Percentiles rank a stretch among this genome's conserved stretches.
phyloP scores from a whole-genome alignment of 2,888 invertebrate species.

The Drosophila multiciliata region DNA sequence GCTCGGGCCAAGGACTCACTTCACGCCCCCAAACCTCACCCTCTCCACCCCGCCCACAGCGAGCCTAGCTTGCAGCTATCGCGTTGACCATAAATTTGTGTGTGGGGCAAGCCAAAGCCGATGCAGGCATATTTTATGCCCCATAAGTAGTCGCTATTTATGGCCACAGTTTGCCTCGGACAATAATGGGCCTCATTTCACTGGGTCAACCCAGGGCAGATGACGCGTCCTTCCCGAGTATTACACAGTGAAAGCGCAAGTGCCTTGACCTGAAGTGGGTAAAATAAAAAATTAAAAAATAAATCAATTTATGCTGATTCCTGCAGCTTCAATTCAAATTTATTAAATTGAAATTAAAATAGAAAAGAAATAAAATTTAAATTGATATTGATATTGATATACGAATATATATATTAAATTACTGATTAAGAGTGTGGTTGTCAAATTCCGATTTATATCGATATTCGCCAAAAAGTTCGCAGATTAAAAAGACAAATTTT shows the following conservation, averaged over 20 bases:
- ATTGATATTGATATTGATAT: neutral
- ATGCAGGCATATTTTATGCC: conserved; percentile 62
- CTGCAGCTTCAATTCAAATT: neutral
- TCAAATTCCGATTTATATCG: neutral
- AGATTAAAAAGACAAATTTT: accelerated
- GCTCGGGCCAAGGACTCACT: conserved; percentile 20
- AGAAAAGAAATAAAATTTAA: neutral
- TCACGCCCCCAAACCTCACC: neutral
- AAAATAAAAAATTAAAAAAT: neutral
- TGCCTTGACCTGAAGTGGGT: neutral
- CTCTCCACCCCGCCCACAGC: neutral
- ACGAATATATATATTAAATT: no score
- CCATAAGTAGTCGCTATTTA: conserved; percentile 63
- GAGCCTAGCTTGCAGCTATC: conserved; percentile 46
- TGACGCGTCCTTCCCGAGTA: neutral
- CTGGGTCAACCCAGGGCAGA: conserved; percentile 22
- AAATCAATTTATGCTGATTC: neutral
- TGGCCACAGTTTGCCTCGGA: conserved; percentile 27
- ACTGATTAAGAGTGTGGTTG: neutral
- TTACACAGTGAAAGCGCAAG: neutral
- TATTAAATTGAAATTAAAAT: neutral
- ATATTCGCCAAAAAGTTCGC: neutral
- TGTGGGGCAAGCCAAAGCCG: conserved; percentile 27
- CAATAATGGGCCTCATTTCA: conserved; percentile 34
- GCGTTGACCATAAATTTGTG: conserved; percentile 66